Percentiles rank a stretch among this genome's conserved stretches.
Conservation (phyloP, 2,888 invertebrate species). For the Merodon equestris region DNA sequence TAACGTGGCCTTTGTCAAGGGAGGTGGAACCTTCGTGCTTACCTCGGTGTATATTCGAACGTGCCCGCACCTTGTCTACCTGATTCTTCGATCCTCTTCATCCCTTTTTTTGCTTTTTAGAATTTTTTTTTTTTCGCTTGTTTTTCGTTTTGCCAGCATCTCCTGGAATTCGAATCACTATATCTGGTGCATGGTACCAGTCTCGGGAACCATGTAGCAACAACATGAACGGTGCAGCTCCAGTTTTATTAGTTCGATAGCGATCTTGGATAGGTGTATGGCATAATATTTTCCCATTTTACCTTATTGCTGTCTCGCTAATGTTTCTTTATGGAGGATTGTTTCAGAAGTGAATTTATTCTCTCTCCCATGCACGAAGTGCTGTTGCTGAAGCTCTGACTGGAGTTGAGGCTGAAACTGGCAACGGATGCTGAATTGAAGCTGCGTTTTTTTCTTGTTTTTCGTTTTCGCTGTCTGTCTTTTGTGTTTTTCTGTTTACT, state of each 20-base stretch:
- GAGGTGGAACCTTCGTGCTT: conserved; percentile 25
- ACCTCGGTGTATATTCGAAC: conserved; percentile 41
- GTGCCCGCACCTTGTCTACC: conserved; percentile 39
- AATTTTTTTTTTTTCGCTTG: conserved; percentile 9
- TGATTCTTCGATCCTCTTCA: conserved; percentile 12
- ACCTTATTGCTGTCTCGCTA: conserved; percentile 72
- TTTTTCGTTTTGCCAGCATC: conserved; percentile 60
- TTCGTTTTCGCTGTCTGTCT: conserved; percentile 20
- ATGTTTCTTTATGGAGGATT: conserved; percentile 72
- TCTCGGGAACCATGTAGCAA: neutral
- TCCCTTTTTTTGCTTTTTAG: neutral
- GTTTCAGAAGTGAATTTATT: conserved; percentile 71
- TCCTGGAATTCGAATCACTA: conserved; percentile 56
- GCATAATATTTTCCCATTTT: conserved; percentile 72
- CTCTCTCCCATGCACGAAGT: conserved; percentile 27
- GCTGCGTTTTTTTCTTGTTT: conserved; percentile 51
- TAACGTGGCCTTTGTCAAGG: conserved; percentile 54
- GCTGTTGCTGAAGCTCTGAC: too few species aligned
- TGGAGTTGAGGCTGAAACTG: neutral
- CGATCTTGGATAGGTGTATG: conserved; percentile 70
- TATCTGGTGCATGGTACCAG: conserved; percentile 58
- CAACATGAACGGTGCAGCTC: conserved; percentile 38
- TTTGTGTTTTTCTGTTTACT: conserved; percentile 15
- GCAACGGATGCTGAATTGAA: conserved; percentile 37
- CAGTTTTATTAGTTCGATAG: conserved; percentile 70